Conservation (phyloP, 2,113 vertebrate genomes). For the Emydocephalus ijimae region DNA sequence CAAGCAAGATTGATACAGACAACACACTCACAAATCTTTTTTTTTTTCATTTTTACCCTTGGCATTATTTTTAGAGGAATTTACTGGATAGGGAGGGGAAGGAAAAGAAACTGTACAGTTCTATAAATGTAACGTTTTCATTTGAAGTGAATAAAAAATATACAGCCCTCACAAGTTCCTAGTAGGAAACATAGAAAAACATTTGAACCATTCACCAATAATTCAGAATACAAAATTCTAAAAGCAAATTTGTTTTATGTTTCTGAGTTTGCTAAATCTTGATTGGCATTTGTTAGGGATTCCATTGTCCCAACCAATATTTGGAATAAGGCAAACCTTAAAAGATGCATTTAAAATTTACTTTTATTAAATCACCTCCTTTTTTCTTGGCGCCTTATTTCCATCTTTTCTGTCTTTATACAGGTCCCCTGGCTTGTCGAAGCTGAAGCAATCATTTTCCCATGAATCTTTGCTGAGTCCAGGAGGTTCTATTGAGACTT, state of each 20-base stretch:
- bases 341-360: neutral
- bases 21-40: neutral
- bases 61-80: neutral
- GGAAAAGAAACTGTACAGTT: neutral
- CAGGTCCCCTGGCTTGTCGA: slow-evolving; percentile 85
- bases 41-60: neutral
- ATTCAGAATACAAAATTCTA: slow-evolving; percentile 19
- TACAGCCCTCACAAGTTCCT: neutral
- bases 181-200: neutral
- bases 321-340: neutral
- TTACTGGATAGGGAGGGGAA: neutral
- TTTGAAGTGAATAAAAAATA: neutral
- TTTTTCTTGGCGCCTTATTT: slow-evolving; percentile 13
- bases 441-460: slow-evolving; percentile 88
- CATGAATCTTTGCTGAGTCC: slow-evolving; percentile 92
- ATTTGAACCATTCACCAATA: neutral
- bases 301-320: slow-evolving; percentile 11
- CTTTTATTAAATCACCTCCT: neutral
- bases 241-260: slow-evolving; percentile 22
- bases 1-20: neutral
- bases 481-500: slow-evolving; percentile 81
- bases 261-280: slow-evolving; percentile 26
- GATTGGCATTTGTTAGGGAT: slow-evolving; percentile 17
- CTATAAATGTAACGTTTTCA: neutral
- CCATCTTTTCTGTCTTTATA: neutral